A percentile compares a stretch with the other conserved stretches of the same genome.
These are phyloP conservation scores for Smithornis capensis DNA, from an alignment of 2,113 vertebrate genomes.

Conservation along the genomic window DNA sequence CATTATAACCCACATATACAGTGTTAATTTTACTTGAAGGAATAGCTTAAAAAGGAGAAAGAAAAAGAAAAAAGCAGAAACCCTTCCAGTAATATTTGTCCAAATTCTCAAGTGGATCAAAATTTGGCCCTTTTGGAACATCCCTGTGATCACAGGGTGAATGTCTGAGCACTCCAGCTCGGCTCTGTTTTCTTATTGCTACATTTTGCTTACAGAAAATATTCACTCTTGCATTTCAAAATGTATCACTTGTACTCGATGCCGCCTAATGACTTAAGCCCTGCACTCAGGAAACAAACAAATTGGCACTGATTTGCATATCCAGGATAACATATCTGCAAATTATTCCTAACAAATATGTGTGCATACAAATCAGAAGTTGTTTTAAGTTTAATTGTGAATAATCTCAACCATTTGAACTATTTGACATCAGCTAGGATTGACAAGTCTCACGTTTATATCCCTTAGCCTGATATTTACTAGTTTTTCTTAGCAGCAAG, in stretches of 20 bases:
- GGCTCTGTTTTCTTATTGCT: background rate
- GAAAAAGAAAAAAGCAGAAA: background rate
- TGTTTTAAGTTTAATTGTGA: background rate
- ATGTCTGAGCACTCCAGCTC: background rate
- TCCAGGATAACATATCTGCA: background rate
- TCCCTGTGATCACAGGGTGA: background rate
- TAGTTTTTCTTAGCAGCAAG: background rate
- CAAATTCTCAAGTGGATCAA: background rate
- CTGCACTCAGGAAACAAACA: background rate
- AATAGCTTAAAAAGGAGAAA: background rate
- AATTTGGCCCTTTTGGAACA: background rate
- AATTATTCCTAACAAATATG: background rate
- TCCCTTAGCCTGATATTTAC: background rate
- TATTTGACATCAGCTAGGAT: background rate
- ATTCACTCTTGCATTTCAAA: background rate
- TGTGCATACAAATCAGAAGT: background rate
- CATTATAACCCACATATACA: slow-evolving; percentile 1
- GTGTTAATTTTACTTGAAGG: background rate
- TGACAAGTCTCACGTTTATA: background rate
- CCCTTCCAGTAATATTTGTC: background rate
- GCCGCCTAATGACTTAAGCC: background rate
- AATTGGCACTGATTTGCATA: background rate
- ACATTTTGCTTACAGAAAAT: slow-evolving; percentile 6
- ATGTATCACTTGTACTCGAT: background rate
- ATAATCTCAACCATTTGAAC: background rate